These are phyloP conservation scores for Zoanthus sansibaricus DNA, from an alignment of 92 coral and sea anemone species.

Conservation along the genomic window DNA sequence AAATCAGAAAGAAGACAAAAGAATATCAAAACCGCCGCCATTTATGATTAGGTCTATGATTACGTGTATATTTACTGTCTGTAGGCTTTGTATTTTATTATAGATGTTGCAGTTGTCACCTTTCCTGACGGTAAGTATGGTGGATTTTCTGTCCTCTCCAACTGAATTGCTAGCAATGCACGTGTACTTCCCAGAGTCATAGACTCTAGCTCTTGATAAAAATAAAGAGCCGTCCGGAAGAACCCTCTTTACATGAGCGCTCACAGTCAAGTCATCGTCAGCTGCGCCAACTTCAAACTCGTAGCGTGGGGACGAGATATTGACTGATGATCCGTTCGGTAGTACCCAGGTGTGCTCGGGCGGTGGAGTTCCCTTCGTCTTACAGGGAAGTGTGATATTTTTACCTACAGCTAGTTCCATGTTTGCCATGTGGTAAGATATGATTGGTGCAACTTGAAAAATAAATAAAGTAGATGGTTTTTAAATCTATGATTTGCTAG, in stretches of 20 bases:
- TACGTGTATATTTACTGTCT: no score
- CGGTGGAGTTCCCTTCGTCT: slow-evolving; percentile 64
- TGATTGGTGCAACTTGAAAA: slow-evolving; percentile 58
- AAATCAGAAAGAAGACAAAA: no score
- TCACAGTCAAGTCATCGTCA: slow-evolving; percentile 59
- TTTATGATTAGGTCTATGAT: no score
- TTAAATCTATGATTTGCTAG: no score
- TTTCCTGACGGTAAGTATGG: slow-evolving; percentile 62
- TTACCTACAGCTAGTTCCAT: slow-evolving; percentile 60
- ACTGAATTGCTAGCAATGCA: slow-evolving; percentile 62
- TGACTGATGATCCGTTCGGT: slow-evolving; percentile 48
- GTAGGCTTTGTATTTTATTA: background rate
- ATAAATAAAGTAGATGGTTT: no score
- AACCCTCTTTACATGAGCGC: slow-evolving; percentile 25
- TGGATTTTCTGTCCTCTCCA: slow-evolving; percentile 54
- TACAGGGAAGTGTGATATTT: slow-evolving; percentile 76
- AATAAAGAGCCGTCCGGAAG: slow-evolving; percentile 70
- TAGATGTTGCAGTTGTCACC: slow-evolving; percentile 31
- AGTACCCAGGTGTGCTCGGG: slow-evolving; percentile 68
- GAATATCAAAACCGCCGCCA: no score
- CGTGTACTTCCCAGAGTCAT: slow-evolving; percentile 70
- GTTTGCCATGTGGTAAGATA: slow-evolving; percentile 40
- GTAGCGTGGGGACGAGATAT: slow-evolving; percentile 30
- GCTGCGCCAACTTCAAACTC: slow-evolving; percentile 29
- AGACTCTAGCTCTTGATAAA: slow-evolving; percentile 51